Base-by-base conservation (phyloP, 2,888 invertebrate species). In the Leucophenga maculata region DNA sequence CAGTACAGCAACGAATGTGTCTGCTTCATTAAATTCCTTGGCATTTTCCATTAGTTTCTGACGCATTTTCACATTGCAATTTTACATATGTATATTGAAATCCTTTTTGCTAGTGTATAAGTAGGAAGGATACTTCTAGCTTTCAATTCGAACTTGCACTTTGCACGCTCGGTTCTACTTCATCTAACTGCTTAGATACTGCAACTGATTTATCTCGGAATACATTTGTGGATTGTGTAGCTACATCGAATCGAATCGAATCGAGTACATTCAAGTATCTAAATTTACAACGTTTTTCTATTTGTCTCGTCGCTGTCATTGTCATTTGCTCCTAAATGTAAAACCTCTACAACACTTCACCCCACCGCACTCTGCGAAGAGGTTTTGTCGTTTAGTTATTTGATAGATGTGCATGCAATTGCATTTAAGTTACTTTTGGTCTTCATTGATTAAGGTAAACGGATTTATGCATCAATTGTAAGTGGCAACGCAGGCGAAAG, bases 1-100 rank as follows among this genome's bases (percentile, higher is more conserved):
- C 1, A 39, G 39, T 6, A 11, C 39, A 9, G 39, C 3, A 39
- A 1, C 39, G 39, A 6, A 18, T 50, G 50, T 50, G 50, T 69
- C 77, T 79, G 79, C 79, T 78, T 82, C 81, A 79, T 80, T 79
- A 80, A 79, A 81, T 79, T 79, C 82, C 81, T 79, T 79, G 81
- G 81, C 83, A 80, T 77, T 80, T 79, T 78, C 79, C 79, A 79
- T 79, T 79, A 82, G 79, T 79, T 79, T 79, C 39, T 77, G 79
- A 82, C 79, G 79, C 77, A 80, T 83, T 78, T 80, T 80, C 39
- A 39, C 39, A 39, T 39, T 39, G 9, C 39, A 39, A 11, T 39
- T 39, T 39, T 8, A 39, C 39, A 39, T 39, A 9, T 32, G 32
- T 32, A 32, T 39, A 39, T 39, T 39, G 39, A 39, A 39, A 39